These are phyloP conservation scores for Lathamus discolor DNA, from an alignment of 2,113 vertebrate genomes.

Conservation along the genomic window DNA sequence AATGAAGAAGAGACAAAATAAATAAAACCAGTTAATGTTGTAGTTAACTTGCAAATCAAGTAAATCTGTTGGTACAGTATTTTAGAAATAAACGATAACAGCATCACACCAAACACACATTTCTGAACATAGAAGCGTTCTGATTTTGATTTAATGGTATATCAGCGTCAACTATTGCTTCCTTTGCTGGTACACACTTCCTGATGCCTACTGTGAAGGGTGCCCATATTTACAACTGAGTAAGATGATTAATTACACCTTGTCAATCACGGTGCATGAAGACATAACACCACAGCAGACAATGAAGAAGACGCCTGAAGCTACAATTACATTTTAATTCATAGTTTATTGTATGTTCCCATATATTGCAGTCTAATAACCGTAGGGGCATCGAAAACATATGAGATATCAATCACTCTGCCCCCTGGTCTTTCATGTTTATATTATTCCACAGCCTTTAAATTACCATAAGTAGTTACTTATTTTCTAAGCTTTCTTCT, in stretches of 20 bases:
- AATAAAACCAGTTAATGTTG: conserved; percentile 83
- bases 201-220: conserved; percentile 83
- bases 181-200: conserved; percentile 82
- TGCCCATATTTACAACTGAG: conserved; percentile 85
- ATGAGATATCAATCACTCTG: conserved; percentile 80
- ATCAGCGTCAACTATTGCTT: conserved; percentile 80
- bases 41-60: conserved; percentile 85
- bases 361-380: conserved; percentile 81
- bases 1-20: conserved; percentile 81
- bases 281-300: conserved; percentile 84
- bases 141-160: conserved; percentile 82
- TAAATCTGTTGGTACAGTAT: conserved; percentile 84
- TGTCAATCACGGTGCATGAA: conserved; percentile 87
- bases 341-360: conserved; percentile 80
- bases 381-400: conserved; percentile 72
- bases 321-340: conserved; percentile 83
- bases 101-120: conserved; percentile 83
- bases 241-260: conserved; percentile 87
- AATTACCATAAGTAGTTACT: conserved; percentile 61
- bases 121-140: conserved; percentile 70
- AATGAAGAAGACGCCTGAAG: conserved; percentile 83
- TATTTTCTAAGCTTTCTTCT: conserved; percentile 59
- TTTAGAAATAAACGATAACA: conserved; percentile 81
- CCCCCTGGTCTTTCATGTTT: conserved; percentile 66
- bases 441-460: conserved; percentile 58